phyloP scores from a whole-genome alignment of 2,113 vertebrate species.

The Hassar affinis region DNA sequence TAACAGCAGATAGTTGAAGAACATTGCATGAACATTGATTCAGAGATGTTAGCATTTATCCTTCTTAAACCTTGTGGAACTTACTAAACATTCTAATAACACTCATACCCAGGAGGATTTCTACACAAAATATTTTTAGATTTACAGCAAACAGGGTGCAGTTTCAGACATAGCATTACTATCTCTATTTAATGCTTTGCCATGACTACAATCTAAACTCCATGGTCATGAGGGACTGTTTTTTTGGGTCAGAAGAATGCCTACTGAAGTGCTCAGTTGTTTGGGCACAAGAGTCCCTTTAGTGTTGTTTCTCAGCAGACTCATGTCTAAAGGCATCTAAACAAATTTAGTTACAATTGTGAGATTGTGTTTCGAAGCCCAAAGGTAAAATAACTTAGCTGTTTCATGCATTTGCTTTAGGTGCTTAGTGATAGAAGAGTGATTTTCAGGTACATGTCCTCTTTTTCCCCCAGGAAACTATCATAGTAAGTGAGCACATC shows the following conservation, averaged over 20 bases:
- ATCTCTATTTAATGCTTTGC: conserved; percentile 20
- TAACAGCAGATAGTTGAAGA: neutral
- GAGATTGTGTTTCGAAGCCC: neutral
- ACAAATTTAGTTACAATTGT: neutral
- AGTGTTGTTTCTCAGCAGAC: neutral
- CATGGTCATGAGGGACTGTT: neutral
- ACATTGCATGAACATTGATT: neutral
- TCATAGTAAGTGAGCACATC: conserved; percentile 15
- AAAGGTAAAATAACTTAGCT: neutral
- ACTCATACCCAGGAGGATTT: neutral
- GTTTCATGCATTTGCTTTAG: neutral
- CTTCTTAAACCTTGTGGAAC: neutral
- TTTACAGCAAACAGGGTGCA: neutral
- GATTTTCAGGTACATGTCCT: neutral
- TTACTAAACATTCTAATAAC: neutral
- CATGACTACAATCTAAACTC: conserved; percentile 28
- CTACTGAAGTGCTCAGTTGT: conserved; percentile 19
- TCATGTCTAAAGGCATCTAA: neutral
- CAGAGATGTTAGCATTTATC: neutral
- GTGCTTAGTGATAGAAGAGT: neutral
- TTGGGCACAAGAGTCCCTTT: conserved; percentile 1
- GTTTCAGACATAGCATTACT: neutral
- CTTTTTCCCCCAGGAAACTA: conserved; percentile 14
- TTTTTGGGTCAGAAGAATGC: neutral
- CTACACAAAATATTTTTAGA: neutral